Evolutionary conservation across 2,797 vertebrate species (phyloP), one percentile per base, ranked within the genome.

Genomic region (Notolabrus celidotus): DNA sequence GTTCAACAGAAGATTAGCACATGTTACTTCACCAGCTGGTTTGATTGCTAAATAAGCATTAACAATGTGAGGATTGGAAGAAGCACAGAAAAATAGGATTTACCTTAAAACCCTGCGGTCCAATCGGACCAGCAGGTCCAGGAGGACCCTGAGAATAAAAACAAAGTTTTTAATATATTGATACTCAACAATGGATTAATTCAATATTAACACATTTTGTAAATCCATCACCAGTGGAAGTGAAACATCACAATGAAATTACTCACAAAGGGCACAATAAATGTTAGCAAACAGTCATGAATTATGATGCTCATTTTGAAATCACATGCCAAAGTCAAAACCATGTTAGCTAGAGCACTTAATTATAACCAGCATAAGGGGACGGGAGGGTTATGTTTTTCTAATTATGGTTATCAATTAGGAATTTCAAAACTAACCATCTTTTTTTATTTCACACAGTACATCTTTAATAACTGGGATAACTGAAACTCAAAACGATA

Each of bases 31-130:
- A 38, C 10, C 11, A 38, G 3, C 12, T 15, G 36, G 11, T 38
- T 6, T 17, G n/a, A 19, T 43, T 11, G 7, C 8, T 43, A 20
- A 10, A 20, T n/a, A 43, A 10, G 7, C 2, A 19, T 42, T 19
- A 41, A 12, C 5, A 5, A 36, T 17, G 17, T 42, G 10, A 31
- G n/a, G n/a, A n/a, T n/a, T n/a, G n/a, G 0, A 5, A 10, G 2
- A 53, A 14, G 23, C 15, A 15, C 7, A 39, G 8, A 33, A 34
- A 53, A 78, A 76, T 25, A 25, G 67, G 43, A 55, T 55, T 89
- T 88, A 99, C 98, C 97, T 99, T 99, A 53, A 91, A 67, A 12
- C 98, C 97, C 68, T 93, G 94, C 1, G 95, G 92, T 75, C 97
- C 98, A 22, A 94, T 80, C 63, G 95, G 96, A 89, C 98, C 98